These are phyloP conservation scores for Thumatha senex DNA, from an alignment of 2,888 invertebrate genomes.

Conservation along the genomic window DNA sequence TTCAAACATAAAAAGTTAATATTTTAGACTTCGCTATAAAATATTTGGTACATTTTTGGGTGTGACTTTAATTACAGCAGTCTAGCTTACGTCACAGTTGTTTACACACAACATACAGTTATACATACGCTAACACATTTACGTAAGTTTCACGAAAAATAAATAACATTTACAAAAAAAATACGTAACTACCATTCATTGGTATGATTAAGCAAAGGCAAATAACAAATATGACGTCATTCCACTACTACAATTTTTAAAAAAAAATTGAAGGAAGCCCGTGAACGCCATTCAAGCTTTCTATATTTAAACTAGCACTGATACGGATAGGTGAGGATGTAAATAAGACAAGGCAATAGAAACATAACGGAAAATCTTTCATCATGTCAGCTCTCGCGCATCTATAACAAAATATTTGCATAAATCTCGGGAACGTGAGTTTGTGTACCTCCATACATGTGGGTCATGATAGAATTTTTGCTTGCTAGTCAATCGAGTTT, in stretches of 20 bases:
- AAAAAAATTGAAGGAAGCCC: constrained; percentile 11
- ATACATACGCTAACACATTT: constrained; percentile 5
- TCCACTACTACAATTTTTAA: not conserved
- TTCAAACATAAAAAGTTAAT: too few species aligned
- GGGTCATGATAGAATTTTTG: constrained; percentile 30
- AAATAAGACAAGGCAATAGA: constrained; percentile 27
- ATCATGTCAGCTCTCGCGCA: constrained; percentile 5
- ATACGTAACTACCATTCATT: constrained; percentile 19
- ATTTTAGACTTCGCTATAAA: too few species aligned
- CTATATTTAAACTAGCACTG: constrained; percentile 26
- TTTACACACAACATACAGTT: constrained; percentile 9
- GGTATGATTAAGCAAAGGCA: constrained; percentile 11
- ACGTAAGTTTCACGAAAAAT: constrained; percentile 22
- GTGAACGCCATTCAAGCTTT: constrained; percentile 31
- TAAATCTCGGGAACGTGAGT: constrained; percentile 16
- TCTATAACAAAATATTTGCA: constrained; percentile 16
- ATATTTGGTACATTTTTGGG: too few species aligned
- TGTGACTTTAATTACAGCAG: too few species aligned
- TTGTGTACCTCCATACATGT: constrained; percentile 17
- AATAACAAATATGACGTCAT: not conserved
- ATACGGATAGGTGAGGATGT: constrained; percentile 20
- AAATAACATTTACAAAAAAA: constrained; percentile 12
- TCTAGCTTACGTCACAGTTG: constrained; percentile 2
- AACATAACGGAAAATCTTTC: constrained; percentile 26
- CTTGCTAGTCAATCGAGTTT: constrained; percentile 8